A percentile compares a stretch with the other conserved stretches of the same genome.
Evolutionary conservation across 2,888 invertebrate genomes (phyloP).

Genomic region (Stictocephala bisonia): DNA sequence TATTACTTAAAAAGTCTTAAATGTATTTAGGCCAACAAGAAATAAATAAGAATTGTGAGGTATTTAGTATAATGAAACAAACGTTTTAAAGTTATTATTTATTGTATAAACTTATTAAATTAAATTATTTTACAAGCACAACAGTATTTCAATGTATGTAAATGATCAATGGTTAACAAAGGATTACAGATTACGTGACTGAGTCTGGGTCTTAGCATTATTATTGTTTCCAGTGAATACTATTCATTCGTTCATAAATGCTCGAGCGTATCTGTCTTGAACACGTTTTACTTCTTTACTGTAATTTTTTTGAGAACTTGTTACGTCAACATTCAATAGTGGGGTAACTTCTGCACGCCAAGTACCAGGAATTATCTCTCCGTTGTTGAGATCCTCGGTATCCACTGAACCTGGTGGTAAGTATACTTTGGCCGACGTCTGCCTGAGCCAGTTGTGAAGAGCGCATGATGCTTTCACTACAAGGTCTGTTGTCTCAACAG

Average conservation of each 20-base stretch:
- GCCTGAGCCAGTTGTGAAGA: constrained; percentile 27
- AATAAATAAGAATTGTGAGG: too few relatives aligned
- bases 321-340: background rate
- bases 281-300: constrained; percentile 16
- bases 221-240: background rate
- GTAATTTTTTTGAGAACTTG: background rate
- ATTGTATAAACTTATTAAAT: too few relatives aligned
- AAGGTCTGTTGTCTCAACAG: background rate
- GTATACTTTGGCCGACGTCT: background rate
- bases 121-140: too few relatives aligned
- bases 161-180: too few relatives aligned
- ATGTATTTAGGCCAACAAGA: too few relatives aligned
- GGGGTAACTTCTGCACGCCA: constrained; percentile 9
- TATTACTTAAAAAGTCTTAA: too few relatives aligned
- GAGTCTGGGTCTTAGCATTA: too few relatives aligned
- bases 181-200: too few relatives aligned
- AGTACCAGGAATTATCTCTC: constrained; percentile 19
- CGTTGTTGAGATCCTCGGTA: background rate
- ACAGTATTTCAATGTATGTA: too few relatives aligned
- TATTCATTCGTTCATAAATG: constrained; percentile 10
- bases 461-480: constrained; percentile 27
- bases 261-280: background rate
- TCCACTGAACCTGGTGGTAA: constrained; percentile 32
- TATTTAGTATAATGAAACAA: too few relatives aligned
- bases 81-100: too few relatives aligned